Base-by-base conservation (phyloP, 2,797 vertebrate species). In the Furcifer pardalis region DNA sequence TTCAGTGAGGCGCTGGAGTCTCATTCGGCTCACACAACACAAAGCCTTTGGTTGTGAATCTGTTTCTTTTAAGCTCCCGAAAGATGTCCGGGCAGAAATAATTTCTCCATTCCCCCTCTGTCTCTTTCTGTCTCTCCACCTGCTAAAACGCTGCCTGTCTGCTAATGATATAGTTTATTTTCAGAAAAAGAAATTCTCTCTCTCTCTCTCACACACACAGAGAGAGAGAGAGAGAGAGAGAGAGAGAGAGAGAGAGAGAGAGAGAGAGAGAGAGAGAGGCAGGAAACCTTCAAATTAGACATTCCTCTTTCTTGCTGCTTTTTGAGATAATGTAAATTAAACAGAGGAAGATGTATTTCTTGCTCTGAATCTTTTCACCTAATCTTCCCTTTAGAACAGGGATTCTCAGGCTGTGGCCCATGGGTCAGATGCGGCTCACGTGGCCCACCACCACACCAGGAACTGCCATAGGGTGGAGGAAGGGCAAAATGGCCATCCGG, bases 51-150 rank as follows among this genome's bases (percentile, higher is more conserved):
- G 56, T 56, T 65, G 0, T 2, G 60, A 44, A 21, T n/a, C 52
- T 76, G 81, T 37, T 37, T 42, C 84, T 89, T 81, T 84, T 85
- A 85, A 89, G 68, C n/a, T 35, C 15, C 56, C 63, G 63, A 73
- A 52, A 4, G 62, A 40, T 72, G 84, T 63, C 59, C 85, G 86
- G 80, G 59, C 63, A 72, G 78, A 83, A 73, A 62, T 62, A 60
- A 80, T n/a, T 76, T 69, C 73, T 7, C 6, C 75, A 77, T 81
- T 80, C 59, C 32, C 7, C 65, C 37, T 63, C 59, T 19, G 62
- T 42, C 66, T n/a, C 17, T 6, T 32, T 52, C 63, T 68, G 35
- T 76, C 63, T 27, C 69, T 2, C 46, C 46, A 60, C 71, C 71
- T 85, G 77, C 32, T 65, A 27, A 73, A 75, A 79, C 62, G 42